Conservation (phyloP, 35 echinoderm and acorn worm genomes). For the Lytechinus pictus region DNA sequence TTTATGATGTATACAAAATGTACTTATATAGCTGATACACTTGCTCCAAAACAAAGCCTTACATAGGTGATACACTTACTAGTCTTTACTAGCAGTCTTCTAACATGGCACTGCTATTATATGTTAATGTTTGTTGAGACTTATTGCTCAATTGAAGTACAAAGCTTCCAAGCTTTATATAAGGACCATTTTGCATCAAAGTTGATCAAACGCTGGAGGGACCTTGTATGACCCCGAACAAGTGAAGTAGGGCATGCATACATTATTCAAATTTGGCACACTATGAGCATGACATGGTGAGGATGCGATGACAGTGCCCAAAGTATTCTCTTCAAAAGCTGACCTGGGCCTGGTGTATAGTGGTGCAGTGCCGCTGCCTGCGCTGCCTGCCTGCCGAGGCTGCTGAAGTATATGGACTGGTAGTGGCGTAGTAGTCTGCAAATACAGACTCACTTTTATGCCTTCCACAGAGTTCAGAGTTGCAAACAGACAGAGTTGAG, state of each 20-base stretch:
- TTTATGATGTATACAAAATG: too few relatives aligned
- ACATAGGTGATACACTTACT: background rate
- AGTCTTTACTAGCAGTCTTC: background rate
- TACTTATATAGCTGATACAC: background rate
- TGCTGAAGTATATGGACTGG: background rate
- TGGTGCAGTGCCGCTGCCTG: background rate
- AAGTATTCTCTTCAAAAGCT: background rate
- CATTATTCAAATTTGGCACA: conserved; percentile 46
- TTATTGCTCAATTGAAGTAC: background rate
- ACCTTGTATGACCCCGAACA: conserved; percentile 33
- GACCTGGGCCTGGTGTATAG: background rate
- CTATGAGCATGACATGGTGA: background rate
- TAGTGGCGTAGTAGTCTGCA: background rate
- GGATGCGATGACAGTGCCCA: conserved; percentile 24
- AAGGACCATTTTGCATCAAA: background rate
- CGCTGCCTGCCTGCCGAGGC: background rate
- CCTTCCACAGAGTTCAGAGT: too few relatives aligned
- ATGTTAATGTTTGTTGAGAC: background rate
- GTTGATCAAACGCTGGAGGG: background rate
- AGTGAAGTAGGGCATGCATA: conserved; percentile 55
- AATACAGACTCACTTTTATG: background rate
- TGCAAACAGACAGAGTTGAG: too few relatives aligned
- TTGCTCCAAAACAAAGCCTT: background rate
- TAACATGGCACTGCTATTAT: background rate
- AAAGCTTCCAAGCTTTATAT: background rate